Percentiles rank a stretch among this genome's conserved stretches.
Conservation (phyloP, 2,888 invertebrate species). For the Mystacides longicornis region DNA sequence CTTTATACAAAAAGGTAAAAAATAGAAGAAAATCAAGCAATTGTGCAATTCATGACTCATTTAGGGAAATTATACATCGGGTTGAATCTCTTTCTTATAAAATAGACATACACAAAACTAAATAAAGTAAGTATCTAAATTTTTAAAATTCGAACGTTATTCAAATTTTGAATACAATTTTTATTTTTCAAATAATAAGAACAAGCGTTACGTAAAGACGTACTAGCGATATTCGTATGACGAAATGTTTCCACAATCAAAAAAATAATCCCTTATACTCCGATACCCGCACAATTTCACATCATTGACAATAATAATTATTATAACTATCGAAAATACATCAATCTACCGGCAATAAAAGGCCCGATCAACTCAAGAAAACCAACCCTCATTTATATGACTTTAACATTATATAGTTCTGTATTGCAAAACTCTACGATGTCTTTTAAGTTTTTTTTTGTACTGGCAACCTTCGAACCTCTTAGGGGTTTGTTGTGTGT, state of each 20-base stretch:
- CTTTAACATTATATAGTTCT: not conserved
- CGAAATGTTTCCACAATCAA: not conserved
- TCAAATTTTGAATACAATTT: too few species aligned
- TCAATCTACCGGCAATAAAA: conserved; percentile 17
- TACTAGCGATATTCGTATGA: not conserved
- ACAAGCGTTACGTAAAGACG: not conserved
- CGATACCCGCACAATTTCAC: conserved; percentile 19
- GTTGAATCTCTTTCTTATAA: too few species aligned
- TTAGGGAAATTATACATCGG: too few species aligned
- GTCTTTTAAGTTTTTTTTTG: not conserved
- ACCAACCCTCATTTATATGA: not conserved
- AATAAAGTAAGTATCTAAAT: too few species aligned
- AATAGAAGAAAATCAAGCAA: too few species aligned
- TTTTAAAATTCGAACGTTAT: too few species aligned
- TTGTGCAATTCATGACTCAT: too few species aligned
- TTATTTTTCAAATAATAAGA: too few species aligned
- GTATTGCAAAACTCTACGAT: not conserved
- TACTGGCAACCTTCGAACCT: not conserved
- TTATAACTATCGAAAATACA: conserved; percentile 11
- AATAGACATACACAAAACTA: too few species aligned
- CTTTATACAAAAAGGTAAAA: too few species aligned
- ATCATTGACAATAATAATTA: conserved; percentile 4
- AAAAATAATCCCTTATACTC: conserved; percentile 23
- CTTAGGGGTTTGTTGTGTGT: not conserved
- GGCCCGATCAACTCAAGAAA: not conserved